Conservation (phyloP, 35 echinoderm and acorn worm species). For the Heliocidaris erythrogramma region DNA sequence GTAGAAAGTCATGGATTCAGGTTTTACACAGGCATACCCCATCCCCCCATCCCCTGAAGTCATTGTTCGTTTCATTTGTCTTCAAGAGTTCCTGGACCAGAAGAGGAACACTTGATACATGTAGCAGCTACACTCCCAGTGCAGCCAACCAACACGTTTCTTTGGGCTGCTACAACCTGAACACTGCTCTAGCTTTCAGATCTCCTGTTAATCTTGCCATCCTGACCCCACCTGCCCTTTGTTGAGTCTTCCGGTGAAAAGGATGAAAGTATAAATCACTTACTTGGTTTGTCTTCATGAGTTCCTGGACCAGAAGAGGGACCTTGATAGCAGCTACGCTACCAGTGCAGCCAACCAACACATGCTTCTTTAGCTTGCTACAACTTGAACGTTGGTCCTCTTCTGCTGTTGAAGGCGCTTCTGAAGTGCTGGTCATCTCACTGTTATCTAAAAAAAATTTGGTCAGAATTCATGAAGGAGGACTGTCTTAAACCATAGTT, state of each 20-base stretch:
- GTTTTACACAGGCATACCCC: too few relatives aligned
- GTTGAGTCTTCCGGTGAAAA: too few relatives aligned
- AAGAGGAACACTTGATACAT: constrained; percentile 64
- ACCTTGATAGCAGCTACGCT: constrained; percentile 65
- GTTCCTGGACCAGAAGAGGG: constrained; percentile 55
- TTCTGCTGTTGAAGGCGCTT: not conserved
- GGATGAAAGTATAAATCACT: not conserved
- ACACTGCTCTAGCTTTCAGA: not conserved
- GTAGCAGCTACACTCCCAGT: constrained; percentile 61
- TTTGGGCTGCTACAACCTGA: not conserved
- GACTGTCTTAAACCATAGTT: too few relatives aligned
- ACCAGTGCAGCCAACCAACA: constrained; percentile 63
- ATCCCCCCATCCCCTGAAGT: too few relatives aligned
- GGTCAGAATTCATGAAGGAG: too few relatives aligned
- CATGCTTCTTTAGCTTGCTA: constrained; percentile 34
- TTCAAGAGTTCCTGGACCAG: constrained; percentile 48
- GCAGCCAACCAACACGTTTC: constrained; percentile 60
- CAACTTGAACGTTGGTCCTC: not conserved
- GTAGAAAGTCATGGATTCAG: too few relatives aligned
- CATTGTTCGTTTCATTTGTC: not conserved
- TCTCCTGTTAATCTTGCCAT: too few relatives aligned
- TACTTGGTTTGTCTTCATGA: constrained; percentile 46
- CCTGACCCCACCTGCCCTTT: too few relatives aligned
- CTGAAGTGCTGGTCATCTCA: not conserved
- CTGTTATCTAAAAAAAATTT: too few relatives aligned